phyloP scores from a whole-genome alignment of 2,797 vertebrate genomes.

The Lepidocolaptes lacrymiger region DNA sequence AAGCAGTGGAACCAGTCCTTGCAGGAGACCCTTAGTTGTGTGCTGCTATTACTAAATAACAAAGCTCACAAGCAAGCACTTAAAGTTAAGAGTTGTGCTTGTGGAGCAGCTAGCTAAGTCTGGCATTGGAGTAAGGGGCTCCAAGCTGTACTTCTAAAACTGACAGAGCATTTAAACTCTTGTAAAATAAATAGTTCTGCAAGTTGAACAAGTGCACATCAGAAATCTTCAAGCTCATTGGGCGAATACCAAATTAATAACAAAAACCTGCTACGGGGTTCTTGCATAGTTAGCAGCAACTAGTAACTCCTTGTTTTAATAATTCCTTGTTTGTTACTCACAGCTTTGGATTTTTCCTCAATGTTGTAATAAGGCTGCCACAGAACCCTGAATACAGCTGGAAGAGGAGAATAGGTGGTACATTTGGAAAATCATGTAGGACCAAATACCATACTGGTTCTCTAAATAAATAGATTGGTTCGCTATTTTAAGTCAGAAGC shows the following conservation, averaged over 20 bases:
- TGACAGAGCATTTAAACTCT: not conserved
- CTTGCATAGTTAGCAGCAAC: not conserved
- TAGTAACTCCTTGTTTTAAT: not conserved
- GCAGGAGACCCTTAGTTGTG: not conserved
- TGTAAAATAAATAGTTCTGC: conserved; percentile 3
- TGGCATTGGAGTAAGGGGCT: not conserved
- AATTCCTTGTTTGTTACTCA: not conserved
- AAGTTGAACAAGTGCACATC: not conserved
- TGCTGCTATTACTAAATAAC: not conserved
- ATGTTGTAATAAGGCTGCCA: not conserved
- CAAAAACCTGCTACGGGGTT: not conserved
- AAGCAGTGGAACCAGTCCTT: not conserved
- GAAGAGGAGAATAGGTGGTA: not conserved
- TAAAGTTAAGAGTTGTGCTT: not conserved
- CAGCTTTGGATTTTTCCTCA: not conserved
- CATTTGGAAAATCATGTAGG: not conserved
- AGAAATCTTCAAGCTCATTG: not conserved
- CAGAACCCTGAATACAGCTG: not conserved
- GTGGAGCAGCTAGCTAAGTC: not conserved
- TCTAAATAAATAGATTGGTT: not conserved
- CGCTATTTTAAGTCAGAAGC: not conserved
- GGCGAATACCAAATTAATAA: not conserved
- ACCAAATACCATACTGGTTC: not conserved
- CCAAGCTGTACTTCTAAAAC: not conserved
- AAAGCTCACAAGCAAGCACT: not conserved